Percentiles rank a stretch among this genome's conserved stretches.
Conservation (phyloP, 2,888 invertebrate genomes). For the Heterodera filipjevi region DNA sequence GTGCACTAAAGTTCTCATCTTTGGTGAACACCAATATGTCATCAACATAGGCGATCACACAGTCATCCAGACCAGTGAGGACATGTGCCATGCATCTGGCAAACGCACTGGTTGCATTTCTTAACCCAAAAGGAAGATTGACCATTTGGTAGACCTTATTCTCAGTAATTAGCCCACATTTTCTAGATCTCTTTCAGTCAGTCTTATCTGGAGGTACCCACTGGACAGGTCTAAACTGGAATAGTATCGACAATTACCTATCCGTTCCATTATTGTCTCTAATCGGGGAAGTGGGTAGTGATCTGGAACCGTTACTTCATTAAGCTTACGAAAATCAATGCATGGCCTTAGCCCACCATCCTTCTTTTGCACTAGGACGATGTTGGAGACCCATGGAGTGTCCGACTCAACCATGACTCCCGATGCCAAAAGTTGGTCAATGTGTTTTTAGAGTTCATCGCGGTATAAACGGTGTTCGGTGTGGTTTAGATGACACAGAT, state of each 20-base stretch:
- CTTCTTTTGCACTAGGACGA: slow-evolving; percentile 45
- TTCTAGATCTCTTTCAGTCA: slow-evolving; percentile 6
- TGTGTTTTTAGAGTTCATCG: slow-evolving; percentile 44
- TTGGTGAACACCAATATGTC: slow-evolving; percentile 24
- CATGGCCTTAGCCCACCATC: slow-evolving; percentile 46
- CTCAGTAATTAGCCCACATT: slow-evolving; percentile 38
- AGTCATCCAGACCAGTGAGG: slow-evolving; percentile 28
- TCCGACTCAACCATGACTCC: slow-evolving; percentile 43
- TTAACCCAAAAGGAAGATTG: slow-evolving; percentile 35
- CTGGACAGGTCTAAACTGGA: slow-evolving; percentile 31
- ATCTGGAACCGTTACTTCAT: slow-evolving; percentile 44
- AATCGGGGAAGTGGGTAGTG: slow-evolving; percentile 35
- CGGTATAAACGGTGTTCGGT: slow-evolving; percentile 41
- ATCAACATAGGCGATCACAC: slow-evolving; percentile 34
- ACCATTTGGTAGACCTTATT: slow-evolving; percentile 35
- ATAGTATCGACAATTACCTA: slow-evolving; percentile 30
- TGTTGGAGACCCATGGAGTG: slow-evolving; percentile 45
- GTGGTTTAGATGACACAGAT: slow-evolving; percentile 34
- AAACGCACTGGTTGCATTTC: slow-evolving; percentile 39
- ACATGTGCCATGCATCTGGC: slow-evolving; percentile 29
- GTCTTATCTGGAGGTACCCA: slow-evolving; percentile 29
- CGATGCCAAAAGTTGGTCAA: slow-evolving; percentile 39
- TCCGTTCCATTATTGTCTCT: slow-evolving; percentile 29
- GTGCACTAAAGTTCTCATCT: neutral
- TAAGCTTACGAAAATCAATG: slow-evolving; percentile 43